Evolutionary conservation across 1,140 invertebrate species (phyloP).

Genomic region (Caenorhabditis tropicalis): DNA sequence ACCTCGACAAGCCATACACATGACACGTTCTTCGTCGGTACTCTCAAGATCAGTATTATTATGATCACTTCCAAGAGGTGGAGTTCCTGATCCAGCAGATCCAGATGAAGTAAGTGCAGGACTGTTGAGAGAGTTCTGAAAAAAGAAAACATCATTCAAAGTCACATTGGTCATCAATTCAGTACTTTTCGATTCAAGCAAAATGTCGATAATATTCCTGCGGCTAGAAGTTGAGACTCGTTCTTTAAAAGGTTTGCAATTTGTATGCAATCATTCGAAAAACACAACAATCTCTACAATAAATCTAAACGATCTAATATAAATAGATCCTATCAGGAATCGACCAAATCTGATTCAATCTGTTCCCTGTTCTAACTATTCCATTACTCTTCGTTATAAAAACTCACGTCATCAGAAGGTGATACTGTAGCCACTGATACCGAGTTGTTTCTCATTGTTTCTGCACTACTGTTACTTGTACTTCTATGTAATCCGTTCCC

Average conservation of each 20-base stretch:
- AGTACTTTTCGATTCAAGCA: conserved; percentile 9
- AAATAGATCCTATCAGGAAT: not conserved
- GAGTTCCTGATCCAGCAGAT: conserved; percentile 32
- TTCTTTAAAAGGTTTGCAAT: conserved; percentile 15
- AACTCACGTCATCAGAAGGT: conserved; percentile 16
- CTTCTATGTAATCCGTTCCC: not conserved
- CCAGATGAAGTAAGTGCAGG: conserved; percentile 13
- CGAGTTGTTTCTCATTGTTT: conserved; percentile 12
- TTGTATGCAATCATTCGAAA: not conserved
- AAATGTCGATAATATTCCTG: not conserved
- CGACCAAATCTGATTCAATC: not conserved
- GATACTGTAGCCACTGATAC: conserved; percentile 6
- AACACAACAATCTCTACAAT: not conserved
- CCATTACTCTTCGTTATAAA: too few species aligned
- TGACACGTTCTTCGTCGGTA: conserved; percentile 53
- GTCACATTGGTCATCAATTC: not conserved
- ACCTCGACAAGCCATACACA: conserved; percentile 64
- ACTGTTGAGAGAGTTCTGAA: conserved; percentile 27
- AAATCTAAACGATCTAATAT: not conserved
- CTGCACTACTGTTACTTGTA: conserved; percentile 24
- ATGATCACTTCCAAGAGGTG: conserved; percentile 8
- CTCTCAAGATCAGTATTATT: conserved; percentile 45
- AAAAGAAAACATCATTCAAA: not conserved
- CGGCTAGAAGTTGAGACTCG: conserved; percentile 13
- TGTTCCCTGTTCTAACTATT: not conserved